These are phyloP conservation scores for Zophobas atratus DNA, from an alignment of 1,140 invertebrate species.

Conservation along the genomic window DNA sequence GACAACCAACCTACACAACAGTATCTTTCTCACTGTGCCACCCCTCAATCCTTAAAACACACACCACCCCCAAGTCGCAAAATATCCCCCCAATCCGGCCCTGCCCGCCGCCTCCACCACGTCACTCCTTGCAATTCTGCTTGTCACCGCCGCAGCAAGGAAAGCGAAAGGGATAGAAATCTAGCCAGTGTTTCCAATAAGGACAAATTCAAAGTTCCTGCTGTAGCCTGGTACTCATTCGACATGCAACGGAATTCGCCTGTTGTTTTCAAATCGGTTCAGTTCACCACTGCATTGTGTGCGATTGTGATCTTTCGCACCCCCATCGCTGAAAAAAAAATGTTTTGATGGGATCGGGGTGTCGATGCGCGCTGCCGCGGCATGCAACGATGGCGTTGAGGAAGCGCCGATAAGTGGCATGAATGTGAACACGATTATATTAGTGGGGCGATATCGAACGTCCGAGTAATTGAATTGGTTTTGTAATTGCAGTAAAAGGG, in stretches of 20 bases:
- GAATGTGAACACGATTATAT: slow-evolving; percentile 8
- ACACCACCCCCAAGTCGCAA: no score
- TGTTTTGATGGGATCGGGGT: background rate
- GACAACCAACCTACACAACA: no score
- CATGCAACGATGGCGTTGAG: slow-evolving; percentile 7
- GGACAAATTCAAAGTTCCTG: slow-evolving; percentile 7
- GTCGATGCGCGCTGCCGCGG: background rate
- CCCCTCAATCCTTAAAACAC: no score
- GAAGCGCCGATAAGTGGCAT: slow-evolving; percentile 10
- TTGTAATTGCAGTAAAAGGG: slow-evolving; percentile 1
- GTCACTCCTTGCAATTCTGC: background rate
- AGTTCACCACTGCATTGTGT: background rate
- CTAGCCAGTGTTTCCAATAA: background rate
- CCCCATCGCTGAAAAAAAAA: background rate
- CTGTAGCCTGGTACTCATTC: slow-evolving; percentile 34
- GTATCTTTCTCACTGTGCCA: no score
- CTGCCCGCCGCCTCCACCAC: background rate
- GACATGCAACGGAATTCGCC: slow-evolving; percentile 30
- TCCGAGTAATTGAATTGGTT: background rate
- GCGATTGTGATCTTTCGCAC: background rate
- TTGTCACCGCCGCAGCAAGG: slow-evolving; percentile 15
- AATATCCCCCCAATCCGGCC: no score
- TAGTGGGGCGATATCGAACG: background rate
- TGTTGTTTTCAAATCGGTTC: background rate
- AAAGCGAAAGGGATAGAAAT: slow-evolving; percentile 30